Evolutionary conservation across 2,797 vertebrate species (phyloP).

Genomic region (Hipposideros larvatus): DNA sequence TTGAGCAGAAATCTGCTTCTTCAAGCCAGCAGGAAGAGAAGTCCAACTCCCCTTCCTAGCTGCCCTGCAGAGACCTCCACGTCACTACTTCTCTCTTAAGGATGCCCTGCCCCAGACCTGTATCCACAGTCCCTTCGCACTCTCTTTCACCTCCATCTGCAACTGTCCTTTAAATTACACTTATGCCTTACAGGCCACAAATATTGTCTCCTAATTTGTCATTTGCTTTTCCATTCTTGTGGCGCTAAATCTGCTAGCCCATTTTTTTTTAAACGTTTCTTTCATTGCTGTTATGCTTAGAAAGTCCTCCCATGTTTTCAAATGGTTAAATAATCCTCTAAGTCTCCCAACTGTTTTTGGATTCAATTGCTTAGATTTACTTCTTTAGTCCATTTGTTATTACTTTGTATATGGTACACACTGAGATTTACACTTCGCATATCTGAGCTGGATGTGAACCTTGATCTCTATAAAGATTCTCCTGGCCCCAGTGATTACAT

Average conservation of each 20-base stretch:
- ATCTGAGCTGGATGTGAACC: neutral
- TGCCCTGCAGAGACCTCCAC: neutral
- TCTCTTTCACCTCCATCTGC: neutral
- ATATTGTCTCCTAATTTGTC: neutral
- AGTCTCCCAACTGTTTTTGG: neutral
- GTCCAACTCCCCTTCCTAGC: rapidly evolving
- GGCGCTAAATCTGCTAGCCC: neutral
- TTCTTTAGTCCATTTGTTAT: neutral
- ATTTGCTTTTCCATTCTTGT: neutral
- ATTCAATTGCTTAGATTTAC: neutral
- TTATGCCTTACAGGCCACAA: neutral
- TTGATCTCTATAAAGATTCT: neutral
- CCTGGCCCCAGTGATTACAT: neutral
- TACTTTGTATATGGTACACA: neutral
- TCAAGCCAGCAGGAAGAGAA: neutral
- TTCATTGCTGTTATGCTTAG: neutral
- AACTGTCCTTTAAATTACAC: neutral
- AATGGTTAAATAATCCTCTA: neutral
- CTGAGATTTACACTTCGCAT: neutral
- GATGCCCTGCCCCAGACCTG: rapidly evolving
- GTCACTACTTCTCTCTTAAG: neutral
- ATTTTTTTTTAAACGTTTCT: neutral
- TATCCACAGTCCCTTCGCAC: neutral
- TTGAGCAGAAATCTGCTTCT: neutral
- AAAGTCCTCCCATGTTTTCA: neutral